Conservation (phyloP, 2,888 invertebrate species). For the Polydrusus tereticollis region DNA sequence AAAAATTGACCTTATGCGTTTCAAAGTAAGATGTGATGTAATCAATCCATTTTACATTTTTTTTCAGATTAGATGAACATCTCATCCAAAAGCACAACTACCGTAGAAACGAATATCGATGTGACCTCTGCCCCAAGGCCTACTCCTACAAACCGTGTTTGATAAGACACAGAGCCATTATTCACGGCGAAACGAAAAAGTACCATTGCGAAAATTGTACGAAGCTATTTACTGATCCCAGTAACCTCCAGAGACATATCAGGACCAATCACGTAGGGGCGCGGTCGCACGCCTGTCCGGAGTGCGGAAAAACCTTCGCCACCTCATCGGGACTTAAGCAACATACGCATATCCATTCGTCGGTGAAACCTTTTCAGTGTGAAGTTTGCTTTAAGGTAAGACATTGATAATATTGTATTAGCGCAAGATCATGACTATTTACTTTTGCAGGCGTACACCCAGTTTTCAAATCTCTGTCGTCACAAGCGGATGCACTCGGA, state of each 20-base stretch:
- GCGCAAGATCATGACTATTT: slow-evolving; percentile 19
- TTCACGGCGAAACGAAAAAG: slow-evolving; percentile 85
- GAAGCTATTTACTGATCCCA: slow-evolving; percentile 95
- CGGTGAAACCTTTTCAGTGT: slow-evolving; percentile 97
- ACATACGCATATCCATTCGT: slow-evolving; percentile 98
- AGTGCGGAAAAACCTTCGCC: slow-evolving; percentile 99
- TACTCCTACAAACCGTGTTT: slow-evolving; percentile 87
- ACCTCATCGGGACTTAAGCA: slow-evolving; percentile 98
- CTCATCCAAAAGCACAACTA: slow-evolving; percentile 84
- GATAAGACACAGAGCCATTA: slow-evolving; percentile 84
- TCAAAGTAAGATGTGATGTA: too few relatives aligned
- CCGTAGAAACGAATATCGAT: slow-evolving; percentile 82
- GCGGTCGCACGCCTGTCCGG: slow-evolving; percentile 95
- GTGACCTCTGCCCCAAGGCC: slow-evolving; percentile 86
- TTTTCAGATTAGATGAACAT: slow-evolving; percentile 87
- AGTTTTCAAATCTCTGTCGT: slow-evolving; percentile 99
- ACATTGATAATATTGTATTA: background rate
- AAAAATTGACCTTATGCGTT: too few relatives aligned
- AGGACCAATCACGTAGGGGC: slow-evolving; percentile 96
- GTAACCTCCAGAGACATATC: slow-evolving; percentile 96
- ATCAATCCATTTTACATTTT: background rate
- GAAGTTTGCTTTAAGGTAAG: slow-evolving; percentile 93
- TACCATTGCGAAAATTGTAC: slow-evolving; percentile 95
- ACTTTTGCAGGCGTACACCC: slow-evolving; percentile 87
- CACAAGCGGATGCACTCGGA: slow-evolving; percentile 99